Percentiles rank a stretch among this genome's conserved stretches.
These are phyloP conservation scores for Trichopoda pennipes DNA, from an alignment of 2,888 invertebrate genomes.

Conservation along the genomic window DNA sequence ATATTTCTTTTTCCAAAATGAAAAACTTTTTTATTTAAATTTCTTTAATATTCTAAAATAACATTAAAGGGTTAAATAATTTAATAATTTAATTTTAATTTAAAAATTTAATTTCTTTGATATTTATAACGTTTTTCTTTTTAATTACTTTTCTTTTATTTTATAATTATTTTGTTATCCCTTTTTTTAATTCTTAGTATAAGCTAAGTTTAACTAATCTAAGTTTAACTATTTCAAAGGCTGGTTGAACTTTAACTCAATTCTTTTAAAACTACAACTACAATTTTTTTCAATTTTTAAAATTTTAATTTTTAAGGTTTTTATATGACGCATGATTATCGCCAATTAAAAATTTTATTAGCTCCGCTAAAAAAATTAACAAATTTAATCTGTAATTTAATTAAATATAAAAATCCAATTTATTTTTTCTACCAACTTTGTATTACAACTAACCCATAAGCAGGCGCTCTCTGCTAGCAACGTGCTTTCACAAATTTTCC, in stretches of 20 bases:
- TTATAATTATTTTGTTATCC: background rate
- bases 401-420: too few species aligned
- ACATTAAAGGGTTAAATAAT: background rate
- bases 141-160: background rate
- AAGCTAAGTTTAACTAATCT: conserved; percentile 12
- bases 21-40: too few species aligned
- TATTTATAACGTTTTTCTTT: too few species aligned
- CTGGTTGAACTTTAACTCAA: conserved; percentile 16
- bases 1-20: background rate
- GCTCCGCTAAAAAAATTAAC: too few species aligned
- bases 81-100: background rate
- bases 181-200: conserved; percentile 1
- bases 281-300: background rate
- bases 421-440: too few species aligned
- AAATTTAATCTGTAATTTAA: too few species aligned
- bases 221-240: conserved; percentile 39
- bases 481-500: too few species aligned
- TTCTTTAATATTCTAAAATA: too few species aligned
- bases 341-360: too few species aligned
- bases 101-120: too few species aligned
- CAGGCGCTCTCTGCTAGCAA: too few species aligned
- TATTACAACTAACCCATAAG: too few species aligned
- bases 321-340: background rate
- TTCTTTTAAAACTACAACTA: conserved; percentile 12
- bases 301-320: conserved; percentile 27